A percentile compares a stretch with the other conserved stretches of the same genome.
phyloP scores from a whole-genome alignment of 2,113 vertebrate genomes.

The Oenanthe melanoleuca region DNA sequence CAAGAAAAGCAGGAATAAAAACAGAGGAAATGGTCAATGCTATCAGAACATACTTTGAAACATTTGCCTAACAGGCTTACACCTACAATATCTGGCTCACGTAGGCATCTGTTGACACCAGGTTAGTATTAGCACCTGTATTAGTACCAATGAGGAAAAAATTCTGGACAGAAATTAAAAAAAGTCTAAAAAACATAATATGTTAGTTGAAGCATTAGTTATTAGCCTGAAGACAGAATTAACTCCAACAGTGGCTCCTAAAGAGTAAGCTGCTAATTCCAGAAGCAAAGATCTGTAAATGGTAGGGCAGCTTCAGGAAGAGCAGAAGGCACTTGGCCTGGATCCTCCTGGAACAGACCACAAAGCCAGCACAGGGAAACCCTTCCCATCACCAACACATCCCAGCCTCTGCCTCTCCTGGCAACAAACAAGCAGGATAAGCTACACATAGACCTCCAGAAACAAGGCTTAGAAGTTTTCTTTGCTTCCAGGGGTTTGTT shows the following conservation, averaged over 20 bases:
- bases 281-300: neutral
- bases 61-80: neutral
- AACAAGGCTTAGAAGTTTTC: neutral
- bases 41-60: neutral
- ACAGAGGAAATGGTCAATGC: neutral
- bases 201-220: neutral
- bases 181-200: neutral
- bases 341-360: accelerated
- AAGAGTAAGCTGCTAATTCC: neutral
- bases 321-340: neutral
- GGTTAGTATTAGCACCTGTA: neutral
- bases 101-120: neutral
- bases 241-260: neutral
- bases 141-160: neutral
- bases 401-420: neutral
- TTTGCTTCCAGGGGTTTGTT: neutral
- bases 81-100: neutral
- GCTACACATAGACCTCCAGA: neutral
- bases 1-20: neutral
- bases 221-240: neutral
- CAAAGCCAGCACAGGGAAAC: neutral
- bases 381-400: neutral
- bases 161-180: neutral
- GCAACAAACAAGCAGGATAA: neutral
- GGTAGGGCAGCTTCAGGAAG: neutral